Percentiles rank a stretch among this genome's conserved stretches.
Evolutionary conservation across 2,888 invertebrate species (phyloP).

Genomic region (Amorpha juglandis): DNA sequence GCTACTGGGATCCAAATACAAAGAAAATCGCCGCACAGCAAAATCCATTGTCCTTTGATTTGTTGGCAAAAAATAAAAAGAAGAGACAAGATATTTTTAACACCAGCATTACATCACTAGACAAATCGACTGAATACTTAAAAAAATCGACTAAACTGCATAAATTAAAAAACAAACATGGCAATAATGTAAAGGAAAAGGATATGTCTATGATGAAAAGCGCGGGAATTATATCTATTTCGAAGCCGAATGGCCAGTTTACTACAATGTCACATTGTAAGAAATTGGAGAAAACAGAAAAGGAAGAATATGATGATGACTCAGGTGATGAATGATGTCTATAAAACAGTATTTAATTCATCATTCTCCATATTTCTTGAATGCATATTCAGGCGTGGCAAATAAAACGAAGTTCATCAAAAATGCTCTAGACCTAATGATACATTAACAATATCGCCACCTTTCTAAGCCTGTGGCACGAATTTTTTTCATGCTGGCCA

Average conservation of each 20-base stretch:
- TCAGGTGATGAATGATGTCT: constrained; percentile 15
- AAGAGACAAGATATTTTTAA: constrained; percentile 29
- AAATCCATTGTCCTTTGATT: constrained; percentile 42
- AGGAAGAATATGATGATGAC: constrained; percentile 17
- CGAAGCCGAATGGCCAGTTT: background rate
- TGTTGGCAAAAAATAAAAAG: constrained; percentile 36
- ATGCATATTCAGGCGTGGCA: background rate
- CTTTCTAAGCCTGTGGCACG: too few relatives aligned
- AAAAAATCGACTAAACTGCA: background rate
- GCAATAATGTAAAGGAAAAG: background rate
- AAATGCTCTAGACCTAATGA: too few relatives aligned
- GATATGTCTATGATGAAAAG: constrained; percentile 20
- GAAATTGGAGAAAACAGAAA: constrained; percentile 10
- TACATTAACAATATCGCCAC: too few relatives aligned
- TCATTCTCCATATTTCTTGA: too few relatives aligned
- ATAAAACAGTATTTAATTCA: too few relatives aligned
- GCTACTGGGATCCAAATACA: constrained; percentile 45
- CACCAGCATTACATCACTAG: constrained; percentile 13
- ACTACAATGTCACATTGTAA: constrained; percentile 27
- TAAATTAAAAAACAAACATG: background rate
- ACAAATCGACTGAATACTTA: background rate
- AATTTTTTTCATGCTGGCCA: too few relatives aligned
- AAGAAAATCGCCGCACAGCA: constrained; percentile 44
- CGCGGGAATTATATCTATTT: background rate
- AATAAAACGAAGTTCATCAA: too few relatives aligned